Evolutionary conservation across 2,888 invertebrate genomes (phyloP).

Genomic region (Meliscaeva auricollis): DNA sequence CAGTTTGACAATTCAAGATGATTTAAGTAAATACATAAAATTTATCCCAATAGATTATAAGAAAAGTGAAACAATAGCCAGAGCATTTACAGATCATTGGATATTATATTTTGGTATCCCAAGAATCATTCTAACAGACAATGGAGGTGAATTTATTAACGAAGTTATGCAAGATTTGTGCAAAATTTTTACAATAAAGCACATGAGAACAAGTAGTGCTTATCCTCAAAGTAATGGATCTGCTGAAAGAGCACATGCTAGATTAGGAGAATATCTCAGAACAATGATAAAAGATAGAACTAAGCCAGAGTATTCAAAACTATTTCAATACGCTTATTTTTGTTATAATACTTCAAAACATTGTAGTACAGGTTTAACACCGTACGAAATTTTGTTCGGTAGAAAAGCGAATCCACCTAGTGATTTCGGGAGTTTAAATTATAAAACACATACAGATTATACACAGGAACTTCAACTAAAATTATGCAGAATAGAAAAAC

Average conservation of each 20-base stretch:
- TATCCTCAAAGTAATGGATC: conserved; percentile 21
- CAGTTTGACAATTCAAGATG: conserved; percentile 31
- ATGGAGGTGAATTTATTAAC: conserved; percentile 31
- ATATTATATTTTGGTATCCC: conserved; percentile 25
- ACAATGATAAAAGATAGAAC: conserved; percentile 13
- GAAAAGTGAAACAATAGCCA: conserved; percentile 19
- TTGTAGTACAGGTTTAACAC: conserved; percentile 8
- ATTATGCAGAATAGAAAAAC: conserved; percentile 12
- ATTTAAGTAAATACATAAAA: conserved; percentile 28
- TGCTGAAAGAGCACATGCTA: conserved; percentile 27
- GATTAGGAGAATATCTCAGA: conserved; percentile 27
- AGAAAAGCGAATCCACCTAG: conserved; percentile 21
- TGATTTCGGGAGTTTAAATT: conserved; percentile 4
- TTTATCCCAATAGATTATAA: conserved; percentile 11
- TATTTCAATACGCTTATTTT: conserved; percentile 18
- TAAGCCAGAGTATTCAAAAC: conserved; percentile 22
- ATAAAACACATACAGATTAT: conserved; percentile 23
- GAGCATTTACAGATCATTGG: conserved; percentile 30
- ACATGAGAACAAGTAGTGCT: conserved; percentile 30
- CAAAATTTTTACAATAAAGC: conserved; percentile 27
- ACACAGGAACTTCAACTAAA: conserved; percentile 33
- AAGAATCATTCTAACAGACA: conserved; percentile 25
- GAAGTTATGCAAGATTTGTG: conserved; percentile 32
- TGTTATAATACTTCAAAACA: conserved; percentile 22
- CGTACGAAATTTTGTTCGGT: conserved; percentile 24